Evolutionary conservation across 1,140 invertebrate genomes (phyloP).

Genomic region (Oryzaephilus surinamensis): DNA sequence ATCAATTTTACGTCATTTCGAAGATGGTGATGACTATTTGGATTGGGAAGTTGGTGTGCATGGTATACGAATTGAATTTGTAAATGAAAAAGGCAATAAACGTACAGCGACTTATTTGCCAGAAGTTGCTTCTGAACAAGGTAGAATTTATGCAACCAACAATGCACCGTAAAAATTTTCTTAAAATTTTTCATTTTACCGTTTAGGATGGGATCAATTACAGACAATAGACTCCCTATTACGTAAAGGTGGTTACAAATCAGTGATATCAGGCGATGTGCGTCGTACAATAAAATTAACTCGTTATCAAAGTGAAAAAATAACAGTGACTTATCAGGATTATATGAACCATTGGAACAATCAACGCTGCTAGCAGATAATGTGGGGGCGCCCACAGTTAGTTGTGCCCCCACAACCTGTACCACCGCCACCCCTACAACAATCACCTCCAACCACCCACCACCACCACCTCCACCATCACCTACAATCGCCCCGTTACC

Average conservation of each 20-base stretch:
- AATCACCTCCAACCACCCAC: background rate
- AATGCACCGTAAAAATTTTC: background rate
- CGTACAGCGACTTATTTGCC: conserved; percentile 96
- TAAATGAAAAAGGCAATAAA: conserved; percentile 89
- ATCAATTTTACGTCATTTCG: conserved; percentile 90
- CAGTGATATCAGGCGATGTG: conserved; percentile 77
- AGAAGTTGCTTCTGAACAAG: conserved; percentile 95
- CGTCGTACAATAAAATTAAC: conserved; percentile 85
- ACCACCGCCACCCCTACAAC: conserved; percentile 10
- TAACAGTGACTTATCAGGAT: conserved; percentile 73
- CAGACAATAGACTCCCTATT: conserved; percentile 97
- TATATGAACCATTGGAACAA: conserved; percentile 54
- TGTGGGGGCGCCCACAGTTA: conserved; percentile 31
- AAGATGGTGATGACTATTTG: conserved; percentile 87
- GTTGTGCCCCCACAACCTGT: conserved; percentile 21
- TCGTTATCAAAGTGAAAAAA: conserved; percentile 86
- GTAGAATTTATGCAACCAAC: conserved; percentile 39
- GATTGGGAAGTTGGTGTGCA: conserved; percentile 98
- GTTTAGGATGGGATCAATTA: conserved; percentile 86
- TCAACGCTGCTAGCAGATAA: conserved; percentile 48
- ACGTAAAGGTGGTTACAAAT: conserved; percentile 93
- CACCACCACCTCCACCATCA: background rate
- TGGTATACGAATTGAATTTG: conserved; percentile 96
- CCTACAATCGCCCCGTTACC: conserved; percentile 10
- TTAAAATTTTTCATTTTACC: background rate